Evolutionary conservation across 2,888 invertebrate genomes (phyloP).

Genomic region (Xestia rhomboidea): DNA sequence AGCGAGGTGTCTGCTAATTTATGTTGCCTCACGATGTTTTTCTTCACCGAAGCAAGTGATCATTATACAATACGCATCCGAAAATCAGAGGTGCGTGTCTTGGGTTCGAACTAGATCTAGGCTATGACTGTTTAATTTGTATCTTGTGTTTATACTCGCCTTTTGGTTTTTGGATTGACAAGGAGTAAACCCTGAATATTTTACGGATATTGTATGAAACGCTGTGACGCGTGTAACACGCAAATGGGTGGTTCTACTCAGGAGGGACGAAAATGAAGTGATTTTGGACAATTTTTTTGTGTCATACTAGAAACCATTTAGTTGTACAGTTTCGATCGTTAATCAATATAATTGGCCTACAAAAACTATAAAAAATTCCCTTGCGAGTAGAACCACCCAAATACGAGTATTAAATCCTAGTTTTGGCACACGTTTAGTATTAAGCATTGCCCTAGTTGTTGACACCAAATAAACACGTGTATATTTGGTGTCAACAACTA

Average conservation of each 20-base stretch:
- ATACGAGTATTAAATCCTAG: not conserved
- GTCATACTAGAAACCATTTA: too few relatives aligned
- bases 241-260: too few relatives aligned
- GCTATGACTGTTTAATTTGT: not conserved
- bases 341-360: too few relatives aligned
- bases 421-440: not conserved
- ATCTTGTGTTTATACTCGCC: not conserved
- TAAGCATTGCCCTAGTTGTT: conserved; percentile 4
- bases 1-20: too few relatives aligned
- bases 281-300: too few relatives aligned
- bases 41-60: not conserved
- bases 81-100: not conserved
- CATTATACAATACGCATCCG: not conserved
- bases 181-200: not conserved
- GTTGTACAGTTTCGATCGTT: too few relatives aligned
- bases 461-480: too few relatives aligned
- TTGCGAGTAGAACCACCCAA: too few relatives aligned
- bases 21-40: not conserved
- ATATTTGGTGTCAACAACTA: not conserved
- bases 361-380: too few relatives aligned
- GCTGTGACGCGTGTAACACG: not conserved
- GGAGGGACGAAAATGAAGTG: too few relatives aligned
- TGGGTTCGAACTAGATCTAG: not conserved
- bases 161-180: not conserved
- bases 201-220: not conserved